These are phyloP conservation scores for Amblyopsis hoosieri DNA, from an alignment of 2,797 vertebrate genomes.

Conservation along the genomic window DNA sequence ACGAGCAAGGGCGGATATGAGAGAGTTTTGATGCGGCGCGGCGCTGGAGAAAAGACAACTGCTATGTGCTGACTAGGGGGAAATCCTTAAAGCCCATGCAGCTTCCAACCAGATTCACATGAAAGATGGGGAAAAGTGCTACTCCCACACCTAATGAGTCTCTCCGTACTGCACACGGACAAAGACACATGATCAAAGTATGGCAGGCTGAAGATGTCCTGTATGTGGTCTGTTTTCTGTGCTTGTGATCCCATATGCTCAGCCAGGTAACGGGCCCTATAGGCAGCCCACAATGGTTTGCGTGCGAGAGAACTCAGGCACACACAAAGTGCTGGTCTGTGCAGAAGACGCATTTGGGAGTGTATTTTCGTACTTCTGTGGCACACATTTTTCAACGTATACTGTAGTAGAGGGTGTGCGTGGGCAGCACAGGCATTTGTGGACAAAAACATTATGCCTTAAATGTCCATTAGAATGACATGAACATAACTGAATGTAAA, in stretches of 20 bases:
- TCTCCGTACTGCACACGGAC: conserved; percentile 30
- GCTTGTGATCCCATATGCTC: conserved; percentile 49
- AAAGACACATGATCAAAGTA: conserved; percentile 42
- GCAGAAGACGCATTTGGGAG: no score
- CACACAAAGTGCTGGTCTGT: background rate
- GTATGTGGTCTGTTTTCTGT: conserved; percentile 34
- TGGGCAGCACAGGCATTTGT: no score
- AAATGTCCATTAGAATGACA: no score
- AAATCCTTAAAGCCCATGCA: conserved; percentile 14
- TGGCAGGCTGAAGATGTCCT: conserved; percentile 4
- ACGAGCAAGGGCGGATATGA: conserved; percentile 5
- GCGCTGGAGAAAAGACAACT: conserved; percentile 3
- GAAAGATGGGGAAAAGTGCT: conserved; percentile 6
- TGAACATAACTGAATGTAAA: no score
- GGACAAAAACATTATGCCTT: no score
- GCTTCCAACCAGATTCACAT: conserved; percentile 22
- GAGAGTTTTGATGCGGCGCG: conserved; percentile 39
- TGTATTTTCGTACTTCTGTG: no score
- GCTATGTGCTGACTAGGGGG: conserved; percentile 42
- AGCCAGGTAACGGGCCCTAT: conserved; percentile 46
- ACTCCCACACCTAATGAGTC: background rate
- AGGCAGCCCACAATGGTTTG: background rate
- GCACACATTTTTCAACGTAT: no score
- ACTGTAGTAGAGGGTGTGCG: no score
- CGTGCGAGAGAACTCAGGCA: background rate